These are phyloP conservation scores for Ispidina lecontei DNA, from an alignment of 2,797 vertebrate genomes.

Conservation along the genomic window DNA sequence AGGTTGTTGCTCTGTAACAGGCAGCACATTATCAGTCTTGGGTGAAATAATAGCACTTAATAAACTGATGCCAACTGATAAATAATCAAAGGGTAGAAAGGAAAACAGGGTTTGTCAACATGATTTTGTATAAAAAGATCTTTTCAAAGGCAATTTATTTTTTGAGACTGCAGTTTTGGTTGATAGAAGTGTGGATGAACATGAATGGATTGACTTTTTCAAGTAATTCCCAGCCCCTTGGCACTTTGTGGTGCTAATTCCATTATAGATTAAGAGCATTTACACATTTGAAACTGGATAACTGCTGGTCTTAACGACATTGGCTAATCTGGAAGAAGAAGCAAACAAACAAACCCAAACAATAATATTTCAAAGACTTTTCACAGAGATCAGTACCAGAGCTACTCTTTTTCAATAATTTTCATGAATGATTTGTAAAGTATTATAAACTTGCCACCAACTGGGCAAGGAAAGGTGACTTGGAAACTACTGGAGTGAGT, in stretches of 20 bases:
- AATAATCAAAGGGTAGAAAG: neutral
- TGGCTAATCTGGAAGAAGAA: neutral
- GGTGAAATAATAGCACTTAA: neutral
- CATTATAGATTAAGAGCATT: neutral
- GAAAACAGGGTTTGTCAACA: neutral
- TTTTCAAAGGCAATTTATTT: neutral
- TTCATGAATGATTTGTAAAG: neutral
- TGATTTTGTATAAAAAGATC: neutral
- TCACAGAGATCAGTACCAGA: neutral
- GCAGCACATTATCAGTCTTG: neutral
- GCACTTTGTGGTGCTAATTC: neutral
- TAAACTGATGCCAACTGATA: neutral
- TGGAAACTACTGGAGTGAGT: neutral
- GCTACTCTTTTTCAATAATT: neutral
- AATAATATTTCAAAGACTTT: neutral
- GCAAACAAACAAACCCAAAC: neutral
- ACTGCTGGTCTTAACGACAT: neutral
- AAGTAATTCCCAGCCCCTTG: neutral
- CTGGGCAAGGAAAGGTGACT: neutral
- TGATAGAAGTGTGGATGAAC: neutral
- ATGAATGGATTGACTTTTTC: neutral
- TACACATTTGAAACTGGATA: neutral
- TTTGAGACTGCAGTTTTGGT: neutral
- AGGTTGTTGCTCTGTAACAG: neutral
- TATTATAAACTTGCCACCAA: neutral